Conservation (phyloP, 2,797 vertebrate genomes). For the Apodemus agrarius region DNA sequence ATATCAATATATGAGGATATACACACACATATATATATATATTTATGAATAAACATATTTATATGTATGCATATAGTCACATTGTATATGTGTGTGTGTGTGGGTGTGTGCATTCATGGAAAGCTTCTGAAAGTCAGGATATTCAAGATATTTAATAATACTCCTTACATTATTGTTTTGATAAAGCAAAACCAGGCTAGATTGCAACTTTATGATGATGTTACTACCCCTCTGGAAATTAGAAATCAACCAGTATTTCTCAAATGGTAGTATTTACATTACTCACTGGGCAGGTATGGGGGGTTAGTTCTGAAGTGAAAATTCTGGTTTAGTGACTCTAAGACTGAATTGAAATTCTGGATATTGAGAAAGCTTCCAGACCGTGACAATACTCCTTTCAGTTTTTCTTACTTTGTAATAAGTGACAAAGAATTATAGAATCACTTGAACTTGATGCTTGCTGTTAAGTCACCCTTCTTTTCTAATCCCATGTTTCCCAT, state of each 20-base stretch:
- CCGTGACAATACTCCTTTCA: background rate
- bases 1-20: no score
- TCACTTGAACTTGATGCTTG: background rate
- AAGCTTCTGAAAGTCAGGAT: background rate
- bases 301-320: background rate
- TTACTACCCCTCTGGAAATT: background rate
- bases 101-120: no score
- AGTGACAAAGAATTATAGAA: background rate
- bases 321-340: background rate
- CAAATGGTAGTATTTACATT: background rate
- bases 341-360: background rate
- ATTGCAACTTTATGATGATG: background rate
- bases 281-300: background rate
- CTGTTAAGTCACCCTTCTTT: background rate
- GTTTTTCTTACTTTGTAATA: background rate
- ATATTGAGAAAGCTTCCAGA: background rate
- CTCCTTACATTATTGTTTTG: background rate
- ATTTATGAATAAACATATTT: background rate
- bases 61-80: background rate
- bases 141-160: slow-evolving; percentile 29
- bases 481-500: background rate
- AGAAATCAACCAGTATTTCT: background rate
- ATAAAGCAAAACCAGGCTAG: background rate
- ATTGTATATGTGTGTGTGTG: background rate
- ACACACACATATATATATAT: no score